Base-by-base conservation (phyloP, 2,113 vertebrate species). In the Psammodynastes pulverulentus region DNA sequence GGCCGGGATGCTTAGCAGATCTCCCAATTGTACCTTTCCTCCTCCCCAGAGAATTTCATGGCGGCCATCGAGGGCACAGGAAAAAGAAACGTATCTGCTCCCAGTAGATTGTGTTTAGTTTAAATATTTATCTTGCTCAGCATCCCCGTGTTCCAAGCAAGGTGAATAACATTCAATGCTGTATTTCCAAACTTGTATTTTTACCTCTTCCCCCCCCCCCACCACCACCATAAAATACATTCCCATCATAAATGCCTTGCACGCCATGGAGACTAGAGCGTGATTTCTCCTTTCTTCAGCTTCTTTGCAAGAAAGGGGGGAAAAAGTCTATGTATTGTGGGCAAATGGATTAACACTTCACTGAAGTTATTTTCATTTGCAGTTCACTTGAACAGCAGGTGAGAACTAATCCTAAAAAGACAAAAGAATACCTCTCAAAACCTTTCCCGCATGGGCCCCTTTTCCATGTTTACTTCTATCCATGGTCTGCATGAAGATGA, bases 111-210 rank as follows among this genome's bases (percentile, higher is more conserved):
- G 58, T 95, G 95, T 96, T 95, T 95, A 94, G 92, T 95, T 95
- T 95, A 96, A 97, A 88, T 96, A 96, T 94, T 91, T 90, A 95
- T 92, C 95, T 94, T 93, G 94, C 94, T 84, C 95, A 95, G 96
- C 94, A 53, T 94, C 91, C 29, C 54, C 53, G 93, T 67, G 0
- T 95, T 95, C 95, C 94, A 92, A 94, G 94, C 29, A 0, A 95
- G 95, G 92, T 95, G 96, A 89, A 94, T 94, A 95, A 93, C 91
- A 13, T 94, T 94, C 95, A 43, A 88, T 91, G 0, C 79, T 89
- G 95, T 92, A 95, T 86, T 96, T 96, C 94, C 54, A 26, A 0
- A 91, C 93, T 95, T 29, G 0, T 92, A 79, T 96, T 94, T 90
- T 94, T 94, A 21, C 91, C 49, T 95, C 92, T 21, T 10, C 24